A percentile compares a stretch with the other conserved stretches of the same genome.
phyloP scores from a whole-genome alignment of 2,113 vertebrate species.

The Hepsetus odoe region DNA sequence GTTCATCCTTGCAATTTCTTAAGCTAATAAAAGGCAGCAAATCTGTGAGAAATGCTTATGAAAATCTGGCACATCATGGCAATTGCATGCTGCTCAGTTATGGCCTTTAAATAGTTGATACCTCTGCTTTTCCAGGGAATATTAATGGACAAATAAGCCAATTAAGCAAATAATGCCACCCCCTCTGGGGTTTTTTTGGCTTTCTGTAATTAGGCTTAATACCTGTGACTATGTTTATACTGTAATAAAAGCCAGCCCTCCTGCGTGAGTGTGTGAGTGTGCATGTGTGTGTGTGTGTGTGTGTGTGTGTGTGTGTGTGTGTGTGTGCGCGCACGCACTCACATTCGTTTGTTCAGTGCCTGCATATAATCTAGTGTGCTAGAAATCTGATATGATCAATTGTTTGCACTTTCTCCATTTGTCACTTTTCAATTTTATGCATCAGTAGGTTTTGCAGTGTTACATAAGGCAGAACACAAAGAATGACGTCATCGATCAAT shows the following conservation, averaged over 20 bases:
- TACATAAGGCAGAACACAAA: conserved; percentile 34
- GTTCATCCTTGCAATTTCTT: conserved; percentile 61
- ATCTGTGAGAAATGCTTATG: conserved; percentile 17
- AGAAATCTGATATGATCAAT: conserved; percentile 32
- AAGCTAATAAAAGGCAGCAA: conserved; percentile 68
- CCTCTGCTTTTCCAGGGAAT: conserved; percentile 47
- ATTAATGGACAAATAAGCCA: conserved; percentile 41
- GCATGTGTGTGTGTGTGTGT: conserved; percentile 17
- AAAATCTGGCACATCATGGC: background rate
- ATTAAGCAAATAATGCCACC: conserved; percentile 55
- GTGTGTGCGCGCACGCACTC: background rate
- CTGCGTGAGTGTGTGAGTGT: background rate
- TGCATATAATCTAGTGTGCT: background rate
- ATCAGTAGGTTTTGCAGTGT: conserved; percentile 6
- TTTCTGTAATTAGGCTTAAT: conserved; percentile 46
- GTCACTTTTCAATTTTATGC: conserved; percentile 44
- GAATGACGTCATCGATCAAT: conserved; percentile 40
- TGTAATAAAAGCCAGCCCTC: background rate
- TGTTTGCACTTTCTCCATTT: conserved; percentile 32
- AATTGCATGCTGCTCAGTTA: conserved; percentile 42
- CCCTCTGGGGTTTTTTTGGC: conserved; percentile 6
- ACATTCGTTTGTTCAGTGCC: background rate
- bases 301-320: background rate
- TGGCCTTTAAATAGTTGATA: conserved; percentile 46
- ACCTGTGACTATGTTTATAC: conserved; percentile 43